Percentiles rank a stretch among this genome's conserved stretches.
phyloP scores from a whole-genome alignment of 2,113 vertebrate genomes.

The Eira barbara region DNA sequence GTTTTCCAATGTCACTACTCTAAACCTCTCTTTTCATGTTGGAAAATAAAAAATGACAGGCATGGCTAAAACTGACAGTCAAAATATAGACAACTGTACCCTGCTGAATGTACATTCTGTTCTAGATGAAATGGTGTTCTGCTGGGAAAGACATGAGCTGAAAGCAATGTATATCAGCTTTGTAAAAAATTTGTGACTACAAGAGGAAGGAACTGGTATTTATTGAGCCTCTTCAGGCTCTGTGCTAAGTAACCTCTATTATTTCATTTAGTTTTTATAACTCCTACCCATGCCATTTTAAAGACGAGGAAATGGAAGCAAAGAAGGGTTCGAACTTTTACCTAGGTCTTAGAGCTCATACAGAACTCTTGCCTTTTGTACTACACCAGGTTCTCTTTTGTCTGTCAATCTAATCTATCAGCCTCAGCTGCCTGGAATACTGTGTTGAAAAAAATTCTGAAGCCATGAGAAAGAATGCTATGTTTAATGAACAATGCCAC shows the following conservation, averaged over 20 bases:
- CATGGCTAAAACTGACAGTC: constrained; percentile 53
- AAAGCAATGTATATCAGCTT: neutral
- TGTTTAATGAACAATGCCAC: neutral
- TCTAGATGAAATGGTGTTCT: constrained; percentile 19
- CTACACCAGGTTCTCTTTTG: neutral
- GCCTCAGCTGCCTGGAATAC: neutral
- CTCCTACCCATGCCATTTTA: neutral
- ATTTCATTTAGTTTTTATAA: constrained; percentile 24
- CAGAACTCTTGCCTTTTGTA: neutral
- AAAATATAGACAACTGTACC: constrained; percentile 50
- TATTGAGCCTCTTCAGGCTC: neutral
- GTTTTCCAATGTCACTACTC: constrained; percentile 48
- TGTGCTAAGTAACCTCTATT: neutral
- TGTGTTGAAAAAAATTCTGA: neutral
- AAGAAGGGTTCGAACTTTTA: neutral
- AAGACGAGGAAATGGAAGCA: neutral
- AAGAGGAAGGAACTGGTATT: neutral
- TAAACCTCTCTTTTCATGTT: constrained; percentile 58
- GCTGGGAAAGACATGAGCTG: neutral
- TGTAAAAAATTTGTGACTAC: neutral
- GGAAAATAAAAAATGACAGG: constrained; percentile 57
- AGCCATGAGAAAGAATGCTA: neutral
- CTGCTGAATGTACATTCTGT: constrained; percentile 22
- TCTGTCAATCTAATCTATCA: neutral
- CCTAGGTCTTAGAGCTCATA: neutral